Evolutionary conservation across 2,797 vertebrate species (phyloP), one percentile per base, ranked within the genome.

Genomic region (Eremophila alpestris): DNA sequence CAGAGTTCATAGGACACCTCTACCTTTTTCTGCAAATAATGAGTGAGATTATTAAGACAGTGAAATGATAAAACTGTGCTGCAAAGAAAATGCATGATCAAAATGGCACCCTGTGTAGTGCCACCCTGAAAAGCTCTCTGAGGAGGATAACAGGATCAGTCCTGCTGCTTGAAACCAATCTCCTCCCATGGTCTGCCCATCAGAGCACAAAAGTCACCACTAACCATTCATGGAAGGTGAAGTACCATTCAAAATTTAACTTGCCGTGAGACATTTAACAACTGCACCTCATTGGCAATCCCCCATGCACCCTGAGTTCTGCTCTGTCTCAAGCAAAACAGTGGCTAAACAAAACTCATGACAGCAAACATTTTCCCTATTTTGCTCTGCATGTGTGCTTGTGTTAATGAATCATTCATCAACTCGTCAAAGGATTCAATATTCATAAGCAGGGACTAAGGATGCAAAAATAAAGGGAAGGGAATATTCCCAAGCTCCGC

Each of bases 381-480:
- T 90, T 90, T 81, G 15, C 23, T 79, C 59, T 81, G 2, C 4
- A 5, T 63, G 19, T 56, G 34, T n/a, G 40, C 56, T 79, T 70
- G 30, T 87, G 81, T 54, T 89, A 81, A 92, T 95, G 82, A 96
- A 90, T 94, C 73, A 92, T 93, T 95, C 92, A 95, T 93, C 74
- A 94, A 36, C 54, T 32, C 92, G 23, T 67, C 80, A 89, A 74
- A 69, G 38, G 43, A 85, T 91, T 92, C 89, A 89, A 89, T 95
- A 95, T 95, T 95, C 89, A 93, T 94, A 75, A 94, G 69, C 36
- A 69, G 75, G 23, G 78, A 71, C 22, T 75, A 51, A 87, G 80
- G 29, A 83, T 5, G 48, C 4, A 7, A 95, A 92, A 96, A 73
- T 56, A 48, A 48, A 91, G 71, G 18, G 67, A 71, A 90, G n/a